Evolutionary conservation across 2,888 invertebrate species (phyloP), one percentile per base, ranked within the genome.

Genomic region (Microctonus brassicae): DNA sequence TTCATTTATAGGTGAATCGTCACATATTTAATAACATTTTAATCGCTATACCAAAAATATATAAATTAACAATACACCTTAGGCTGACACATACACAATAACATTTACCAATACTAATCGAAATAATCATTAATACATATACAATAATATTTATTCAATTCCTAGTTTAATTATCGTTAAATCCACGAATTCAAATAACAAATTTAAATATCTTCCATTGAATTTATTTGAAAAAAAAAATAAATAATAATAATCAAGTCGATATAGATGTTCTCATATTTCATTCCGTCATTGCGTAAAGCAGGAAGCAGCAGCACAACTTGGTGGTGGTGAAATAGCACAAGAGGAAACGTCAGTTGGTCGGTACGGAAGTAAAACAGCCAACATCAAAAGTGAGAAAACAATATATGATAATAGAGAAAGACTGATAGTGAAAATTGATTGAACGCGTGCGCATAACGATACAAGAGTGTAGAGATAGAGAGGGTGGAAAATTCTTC

Each of bases 231-330:
- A n/a, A n/a, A n/a, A n/a, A n/a, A n/a, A n/a, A n/a, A n/a, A n/a
- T n/a, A n/a, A n/a, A n/a, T n/a, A n/a, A n/a, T n/a, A n/a, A n/a
- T n/a, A 42, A 34, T 24, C 55, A 62, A 55, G 17, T 69, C 36
- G 24, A 62, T 69, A 53, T 55, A 53, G 34, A 61, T 33, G 20
- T 70, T 64, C 24, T 64, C 64, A 58, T 61, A n/a, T 70, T 58
- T 34, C 58, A 52, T 70, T 60, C 26, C 6, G 2, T 24, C 47
- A 60, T 70, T 65, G 65, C 70, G 65, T 70, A 65, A 64, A 70
- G 36, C 58, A 70, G 70, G 66, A 71, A n/a, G n/a, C n/a, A 67
- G 55, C 53, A 53, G 33, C n/a, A 61, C 29, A 52, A 62, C 66
- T 33, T 36, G 47, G 7, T 47, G n/a, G n/a, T n/a, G n/a, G n/a